Base-by-base conservation (phyloP, 2,797 vertebrate genomes). In the Acanthurus leucopareius region DNA sequence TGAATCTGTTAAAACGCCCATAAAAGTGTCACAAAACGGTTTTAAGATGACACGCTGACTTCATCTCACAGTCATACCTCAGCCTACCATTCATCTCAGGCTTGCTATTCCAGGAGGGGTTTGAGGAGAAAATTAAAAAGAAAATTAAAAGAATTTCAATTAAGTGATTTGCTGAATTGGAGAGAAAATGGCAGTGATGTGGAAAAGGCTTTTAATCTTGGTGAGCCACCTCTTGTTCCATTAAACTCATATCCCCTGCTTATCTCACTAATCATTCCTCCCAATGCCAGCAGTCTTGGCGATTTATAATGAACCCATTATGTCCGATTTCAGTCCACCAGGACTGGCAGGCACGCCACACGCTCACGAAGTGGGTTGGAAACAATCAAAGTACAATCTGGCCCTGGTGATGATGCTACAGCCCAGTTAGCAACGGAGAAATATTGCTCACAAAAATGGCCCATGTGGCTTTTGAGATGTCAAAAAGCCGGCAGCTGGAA, bases 81-180 rank as follows among this genome's bases (percentile, higher is more conserved):
- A 68, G 79, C 82, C 83, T 49, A 67, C 79, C 58, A 77, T 90
- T 90, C 88, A 88, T 91, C 83, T 61, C 15, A 17, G 75, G 61
- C 63, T 85, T 77, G 82, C 79, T 88, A 90, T 89, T 92, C 92
- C 90, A 90, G 77, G 83, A 74, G 91, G 88, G 58, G 51, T 82
- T 93, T 86, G 77, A 76, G 67, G 74, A 89, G 87, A 91, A 92
- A 93, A 93, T 92, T 89, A 88, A 85, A 92, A 92, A 90, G 89
- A 91, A 91, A 94, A 93, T 94, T 93, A 88, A 92, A 93, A 92
- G 85, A 93, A 90, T 94, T 93, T 95, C 93, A 93, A 93, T 95
- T 93, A 93, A 80, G 87, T 69, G 86, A 92, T 92, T 94, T 92
- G 91, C 82, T 86, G 92, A 88, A 92, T 92, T 88, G 83, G 80